These are phyloP conservation scores for Parelbella ahira DNA, from an alignment of 2,888 invertebrate species.

Conservation along the genomic window DNA sequence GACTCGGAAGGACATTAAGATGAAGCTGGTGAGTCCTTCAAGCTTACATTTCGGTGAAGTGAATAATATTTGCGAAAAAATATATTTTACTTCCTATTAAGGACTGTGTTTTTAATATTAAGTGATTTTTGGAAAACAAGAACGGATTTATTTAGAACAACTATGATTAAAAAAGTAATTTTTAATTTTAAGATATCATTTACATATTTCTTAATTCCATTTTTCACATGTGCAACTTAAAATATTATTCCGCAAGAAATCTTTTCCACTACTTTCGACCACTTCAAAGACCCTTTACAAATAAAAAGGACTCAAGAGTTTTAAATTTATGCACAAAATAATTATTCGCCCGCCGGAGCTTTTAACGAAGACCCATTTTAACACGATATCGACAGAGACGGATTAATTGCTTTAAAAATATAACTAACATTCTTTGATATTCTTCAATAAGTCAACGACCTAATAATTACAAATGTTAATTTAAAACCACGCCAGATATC, in stretches of 20 bases:
- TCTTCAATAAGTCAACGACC: slow-evolving; percentile 7
- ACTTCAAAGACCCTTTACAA: no score
- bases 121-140: slow-evolving; percentile 15
- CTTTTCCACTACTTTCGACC: no score
- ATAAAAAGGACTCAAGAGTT: neutral
- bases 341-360: slow-evolving; percentile 5
- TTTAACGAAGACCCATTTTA: slow-evolving; percentile 6
- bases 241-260: no score
- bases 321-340: slow-evolving; percentile 3
- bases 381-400: neutral
- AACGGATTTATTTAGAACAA: no score
- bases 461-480: neutral
- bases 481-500: neutral
- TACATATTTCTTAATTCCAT: no score
- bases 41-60: slow-evolving; percentile 35
- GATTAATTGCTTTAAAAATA: slow-evolving; percentile 4
- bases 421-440: slow-evolving; percentile 2
- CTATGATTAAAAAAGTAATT: no score
- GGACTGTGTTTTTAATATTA: neutral
- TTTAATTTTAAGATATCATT: no score
- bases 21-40: slow-evolving; percentile 78
- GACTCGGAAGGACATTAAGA: slow-evolving; percentile 67
- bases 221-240: no score
- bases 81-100: neutral
- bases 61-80: slow-evolving; percentile 19